Percentiles rank a stretch among this genome's conserved stretches.
These are phyloP conservation scores for Choreutis nemorana DNA, from an alignment of 2,888 invertebrate species.

Conservation along the genomic window DNA sequence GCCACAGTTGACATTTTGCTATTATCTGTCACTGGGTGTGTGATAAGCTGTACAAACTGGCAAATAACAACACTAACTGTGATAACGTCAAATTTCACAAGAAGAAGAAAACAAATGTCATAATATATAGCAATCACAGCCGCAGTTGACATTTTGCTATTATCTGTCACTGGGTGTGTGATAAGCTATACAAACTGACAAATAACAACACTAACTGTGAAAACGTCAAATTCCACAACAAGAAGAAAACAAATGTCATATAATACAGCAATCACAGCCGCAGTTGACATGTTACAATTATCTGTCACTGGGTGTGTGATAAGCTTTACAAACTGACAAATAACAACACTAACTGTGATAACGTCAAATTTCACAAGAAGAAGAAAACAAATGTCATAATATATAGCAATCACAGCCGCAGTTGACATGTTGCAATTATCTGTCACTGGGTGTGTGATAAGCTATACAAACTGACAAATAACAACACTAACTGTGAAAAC, in stretches of 20 bases:
- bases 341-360: no score
- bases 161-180: slow-evolving; percentile 4
- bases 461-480: background rate
- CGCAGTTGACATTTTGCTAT: slow-evolving; percentile 7
- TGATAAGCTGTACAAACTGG: no score
- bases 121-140: slow-evolving; percentile 5
- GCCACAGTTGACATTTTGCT: slow-evolving; percentile 3
- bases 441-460: slow-evolving; percentile 4
- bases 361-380: no score
- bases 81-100: no score
- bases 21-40: slow-evolving; percentile 7
- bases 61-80: no score
- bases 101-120: no score
- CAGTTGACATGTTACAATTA: slow-evolving; percentile 7
- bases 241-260: no score
- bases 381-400: background rate
- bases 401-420: slow-evolving; percentile 1
- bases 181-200: background rate
- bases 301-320: slow-evolving; percentile 4
- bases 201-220: no score
- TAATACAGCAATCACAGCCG: slow-evolving; percentile 4
- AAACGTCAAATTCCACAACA: no score
- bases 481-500: no score
- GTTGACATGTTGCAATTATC: slow-evolving; percentile 3
- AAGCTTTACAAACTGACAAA: background rate